Percentiles rank a stretch among this genome's conserved stretches.
phyloP scores from a whole-genome alignment of 2,888 invertebrate genomes.

The Meta bourneti region DNA sequence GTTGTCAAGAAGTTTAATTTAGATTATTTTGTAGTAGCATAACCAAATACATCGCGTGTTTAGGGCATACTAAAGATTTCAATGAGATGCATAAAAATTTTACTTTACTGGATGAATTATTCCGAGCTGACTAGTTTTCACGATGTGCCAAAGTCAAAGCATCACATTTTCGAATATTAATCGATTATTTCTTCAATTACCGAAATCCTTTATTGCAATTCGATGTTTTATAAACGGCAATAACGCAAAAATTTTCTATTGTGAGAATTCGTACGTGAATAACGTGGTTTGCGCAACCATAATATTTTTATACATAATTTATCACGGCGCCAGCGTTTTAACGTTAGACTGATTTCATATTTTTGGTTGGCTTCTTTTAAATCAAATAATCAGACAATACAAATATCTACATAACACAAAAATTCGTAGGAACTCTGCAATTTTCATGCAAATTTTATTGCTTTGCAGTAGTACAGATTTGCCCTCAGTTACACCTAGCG shows the following conservation, averaged over 20 bases:
- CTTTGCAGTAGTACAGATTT: conserved; percentile 51
- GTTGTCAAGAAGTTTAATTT: background rate
- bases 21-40: too few relatives aligned
- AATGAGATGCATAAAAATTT: too few relatives aligned
- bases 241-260: too few relatives aligned
- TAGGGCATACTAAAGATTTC: too few relatives aligned
- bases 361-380: conserved; percentile 38
- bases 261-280: background rate
- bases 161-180: too few relatives aligned
- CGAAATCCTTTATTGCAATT: too few relatives aligned
- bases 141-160: too few relatives aligned
- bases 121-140: too few relatives aligned
- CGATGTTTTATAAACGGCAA: too few relatives aligned
- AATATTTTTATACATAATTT: conserved; percentile 40
- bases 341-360: conserved; percentile 36
- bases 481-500: background rate
- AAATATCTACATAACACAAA: conserved; percentile 51
- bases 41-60: too few relatives aligned
- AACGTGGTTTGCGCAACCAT: conserved; percentile 53
- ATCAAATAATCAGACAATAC: conserved; percentile 23
- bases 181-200: too few relatives aligned
- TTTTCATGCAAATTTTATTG: conserved; percentile 56
- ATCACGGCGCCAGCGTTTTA: conserved; percentile 16
- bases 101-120: too few relatives aligned
- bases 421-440: conserved; percentile 36